Base-by-base conservation (phyloP, 2,888 invertebrate species). In the Amphipoea lucens region DNA sequence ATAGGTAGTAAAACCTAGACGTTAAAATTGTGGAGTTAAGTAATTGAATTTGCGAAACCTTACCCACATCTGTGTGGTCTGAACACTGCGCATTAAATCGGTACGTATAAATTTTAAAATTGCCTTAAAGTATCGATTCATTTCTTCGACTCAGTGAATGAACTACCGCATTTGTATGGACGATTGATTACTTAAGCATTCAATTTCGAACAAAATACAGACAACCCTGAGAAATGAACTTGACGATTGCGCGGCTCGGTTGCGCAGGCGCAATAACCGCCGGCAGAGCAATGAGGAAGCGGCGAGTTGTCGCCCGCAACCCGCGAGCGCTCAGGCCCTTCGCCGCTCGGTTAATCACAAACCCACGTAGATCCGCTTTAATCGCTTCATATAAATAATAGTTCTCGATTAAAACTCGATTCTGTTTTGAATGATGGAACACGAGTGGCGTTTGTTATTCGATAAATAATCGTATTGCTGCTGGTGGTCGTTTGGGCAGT, bases 201-300 rank as follows among this genome's bases (percentile, higher is more conserved):
- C 78, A 86, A 84, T 83, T 84, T 86, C 76, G 65, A 87, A 86
- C 68, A 74, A 79, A 86, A 75, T 83, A 84, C 79, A 84, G 76
- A 84, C 89, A 91, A 84, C 88, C 89, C 90, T 91, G 87, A 87
- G 88, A 88, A 90, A 87, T 86, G 88, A 90, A 90, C 89, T 89
- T 90, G 92, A 92, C 90, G 90, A 90, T 87, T 87, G 85, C 83
- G 82, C 78, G 80, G 76, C 78, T 71, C 80, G 74, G 81, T 83
- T 84, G 84, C 65, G 79, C 90, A 86, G 87, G 90, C 90, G 90
- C 90, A 92, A 91, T 92, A 92, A 92, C 94, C 93, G 92, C 92
- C 88, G 88, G 88, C 88, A 87, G 90, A 90, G 92, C 94, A 94
- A 95, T 94, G 92, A 95, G 95, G 95, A 95, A 95, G 95, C 93